phyloP scores from a whole-genome alignment of 2,113 vertebrate species.

The Phasianus colchicus region DNA sequence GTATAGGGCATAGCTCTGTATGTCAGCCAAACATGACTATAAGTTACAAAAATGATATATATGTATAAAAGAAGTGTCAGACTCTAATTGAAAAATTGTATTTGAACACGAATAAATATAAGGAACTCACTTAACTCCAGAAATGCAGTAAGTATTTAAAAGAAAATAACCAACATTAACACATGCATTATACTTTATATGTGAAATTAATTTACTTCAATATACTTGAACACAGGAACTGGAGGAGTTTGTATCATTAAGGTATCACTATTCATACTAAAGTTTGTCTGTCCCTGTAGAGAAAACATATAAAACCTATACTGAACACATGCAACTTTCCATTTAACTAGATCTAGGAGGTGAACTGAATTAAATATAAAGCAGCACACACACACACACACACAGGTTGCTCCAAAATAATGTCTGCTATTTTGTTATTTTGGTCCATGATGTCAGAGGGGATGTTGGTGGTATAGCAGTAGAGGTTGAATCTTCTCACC shows the following conservation, averaged over 20 bases:
- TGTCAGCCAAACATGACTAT: conserved; percentile 61
- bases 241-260: not conserved
- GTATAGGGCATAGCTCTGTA: conserved; percentile 64
- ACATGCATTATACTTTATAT: not conserved
- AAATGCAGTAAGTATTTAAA: conserved; percentile 13
- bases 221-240: not conserved
- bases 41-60: conserved; percentile 71
- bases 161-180: conserved; percentile 42
- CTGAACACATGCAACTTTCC: not conserved
- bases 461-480: too few species aligned
- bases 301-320: not conserved
- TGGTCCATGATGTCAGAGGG: not conserved
- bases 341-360: conserved; percentile 14
- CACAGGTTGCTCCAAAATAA: not conserved
- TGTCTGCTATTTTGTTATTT: not conserved
- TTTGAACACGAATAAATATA: conserved; percentile 54
- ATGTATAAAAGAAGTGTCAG: conserved; percentile 75
- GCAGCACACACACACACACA: not conserved
- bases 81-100: conserved; percentile 67
- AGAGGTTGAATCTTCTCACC: not conserved
- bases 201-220: conserved; percentile 41
- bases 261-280: not conserved
- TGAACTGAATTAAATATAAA: not conserved
- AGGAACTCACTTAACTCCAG: conserved; percentile 35
- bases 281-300: not conserved